A percentile compares a stretch with the other conserved stretches of the same genome.
Evolutionary conservation across 2,113 vertebrate genomes (phyloP).

Genomic region (Malurus elegans): DNA sequence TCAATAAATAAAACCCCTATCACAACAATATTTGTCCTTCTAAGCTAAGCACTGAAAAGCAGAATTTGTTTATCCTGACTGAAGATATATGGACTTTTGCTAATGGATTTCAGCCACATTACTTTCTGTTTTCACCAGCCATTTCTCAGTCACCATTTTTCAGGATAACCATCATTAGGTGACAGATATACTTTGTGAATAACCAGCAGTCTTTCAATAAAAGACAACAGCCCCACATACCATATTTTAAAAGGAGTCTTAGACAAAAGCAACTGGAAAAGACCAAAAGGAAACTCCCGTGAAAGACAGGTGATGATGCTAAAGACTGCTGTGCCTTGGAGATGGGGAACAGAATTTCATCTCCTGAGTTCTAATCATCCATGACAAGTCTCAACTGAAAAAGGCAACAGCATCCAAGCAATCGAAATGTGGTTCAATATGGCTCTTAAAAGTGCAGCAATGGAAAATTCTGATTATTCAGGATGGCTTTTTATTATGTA

Average conservation of each 20-base stretch:
- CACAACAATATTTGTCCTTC: background rate
- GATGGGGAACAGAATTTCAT: background rate
- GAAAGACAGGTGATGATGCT: background rate
- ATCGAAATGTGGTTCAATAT: background rate
- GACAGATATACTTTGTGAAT: background rate
- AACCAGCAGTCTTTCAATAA: background rate
- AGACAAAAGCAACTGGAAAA: background rate
- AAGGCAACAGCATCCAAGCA: background rate
- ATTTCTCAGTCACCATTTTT: slow-evolving; percentile 1
- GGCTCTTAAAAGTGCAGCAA: background rate
- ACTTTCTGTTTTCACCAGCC: background rate
- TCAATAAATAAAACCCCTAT: slow-evolving; percentile 20
- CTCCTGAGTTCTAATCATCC: background rate
- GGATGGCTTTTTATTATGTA: background rate
- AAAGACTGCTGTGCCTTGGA: background rate
- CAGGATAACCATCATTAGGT: background rate
- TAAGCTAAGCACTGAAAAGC: background rate
- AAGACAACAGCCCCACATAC: background rate
- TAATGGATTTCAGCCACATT: slow-evolving; percentile 10
- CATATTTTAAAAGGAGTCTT: background rate
- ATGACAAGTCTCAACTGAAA: background rate
- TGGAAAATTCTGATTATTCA: background rate
- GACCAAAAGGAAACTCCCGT: background rate
- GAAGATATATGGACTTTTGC: slow-evolving; percentile 9
- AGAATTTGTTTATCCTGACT: background rate